phyloP scores from a whole-genome alignment of 2,888 invertebrate genomes.

The Cerceris rybyensis region DNA sequence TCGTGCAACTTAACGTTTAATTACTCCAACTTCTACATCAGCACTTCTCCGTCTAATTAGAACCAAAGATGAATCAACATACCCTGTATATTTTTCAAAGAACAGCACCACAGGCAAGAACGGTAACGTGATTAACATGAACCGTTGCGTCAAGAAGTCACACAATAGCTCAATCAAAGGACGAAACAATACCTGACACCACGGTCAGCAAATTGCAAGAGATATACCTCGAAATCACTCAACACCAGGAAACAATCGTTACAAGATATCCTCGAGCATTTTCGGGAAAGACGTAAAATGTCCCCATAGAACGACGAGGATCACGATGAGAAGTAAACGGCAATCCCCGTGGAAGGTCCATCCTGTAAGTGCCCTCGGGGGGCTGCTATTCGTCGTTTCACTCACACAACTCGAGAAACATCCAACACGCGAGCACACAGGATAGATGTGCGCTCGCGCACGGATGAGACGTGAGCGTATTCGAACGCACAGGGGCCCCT shows the following conservation, averaged over 20 bases:
- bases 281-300: conserved; percentile 12
- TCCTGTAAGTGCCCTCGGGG: conserved; percentile 35
- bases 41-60: no score
- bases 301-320: conserved; percentile 1
- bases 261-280: not conserved
- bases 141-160: conserved; percentile 6
- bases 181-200: not conserved
- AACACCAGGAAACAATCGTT: not conserved
- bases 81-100: no score
- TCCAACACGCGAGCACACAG: conserved; percentile 4
- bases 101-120: no score
- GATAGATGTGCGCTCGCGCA: conserved; percentile 8
- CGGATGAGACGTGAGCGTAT: conserved; percentile 22
- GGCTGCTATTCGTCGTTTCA: conserved; percentile 40
- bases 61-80: no score
- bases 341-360: conserved; percentile 17
- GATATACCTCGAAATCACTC: not conserved
- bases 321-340: not conserved
- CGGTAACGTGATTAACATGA: conserved; percentile 3
- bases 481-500: conserved; percentile 38
- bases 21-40: no score
- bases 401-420: conserved; percentile 28
- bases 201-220: not conserved
- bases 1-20: no score
- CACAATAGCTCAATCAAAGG: not conserved